Conservation (phyloP, 1,140 invertebrate species). For the Argopecten irradians region DNA sequence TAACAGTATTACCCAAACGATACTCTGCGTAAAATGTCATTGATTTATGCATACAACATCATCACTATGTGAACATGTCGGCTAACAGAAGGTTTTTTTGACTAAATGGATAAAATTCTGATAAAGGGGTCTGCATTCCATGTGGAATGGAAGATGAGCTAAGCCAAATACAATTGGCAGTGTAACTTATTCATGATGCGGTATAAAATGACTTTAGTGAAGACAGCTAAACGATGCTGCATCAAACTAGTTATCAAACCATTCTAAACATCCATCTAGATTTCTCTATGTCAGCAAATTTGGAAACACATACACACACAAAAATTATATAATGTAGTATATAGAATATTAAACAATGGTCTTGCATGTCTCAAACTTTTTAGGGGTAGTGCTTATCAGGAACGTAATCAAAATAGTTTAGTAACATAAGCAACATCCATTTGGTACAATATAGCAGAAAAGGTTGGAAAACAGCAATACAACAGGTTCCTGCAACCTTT, state of each 20-base stretch:
- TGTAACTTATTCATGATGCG: conserved; percentile 13
- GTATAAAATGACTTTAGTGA: background rate
- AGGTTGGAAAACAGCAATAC: background rate
- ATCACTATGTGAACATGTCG: background rate
- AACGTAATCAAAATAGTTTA: background rate
- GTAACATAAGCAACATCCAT: background rate
- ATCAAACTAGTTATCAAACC: background rate
- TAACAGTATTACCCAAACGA: background rate
- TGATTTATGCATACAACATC: background rate
- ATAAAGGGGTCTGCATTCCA: background rate
- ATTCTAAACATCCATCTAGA: background rate
- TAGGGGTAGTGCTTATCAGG: background rate
- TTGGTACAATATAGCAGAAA: background rate
- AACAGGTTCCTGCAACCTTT: background rate
- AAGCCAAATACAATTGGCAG: background rate
- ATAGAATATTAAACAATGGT: background rate
- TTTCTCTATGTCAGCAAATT: background rate
- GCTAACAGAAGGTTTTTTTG: background rate
- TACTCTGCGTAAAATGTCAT: background rate
- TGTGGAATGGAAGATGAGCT: background rate
- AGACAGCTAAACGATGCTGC: background rate
- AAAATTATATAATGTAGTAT: background rate
- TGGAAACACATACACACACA: background rate
- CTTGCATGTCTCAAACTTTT: background rate
- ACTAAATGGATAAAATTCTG: conserved; percentile 23